phyloP scores from a whole-genome alignment of 1,140 invertebrate genomes.

The Drosophila cardini region DNA sequence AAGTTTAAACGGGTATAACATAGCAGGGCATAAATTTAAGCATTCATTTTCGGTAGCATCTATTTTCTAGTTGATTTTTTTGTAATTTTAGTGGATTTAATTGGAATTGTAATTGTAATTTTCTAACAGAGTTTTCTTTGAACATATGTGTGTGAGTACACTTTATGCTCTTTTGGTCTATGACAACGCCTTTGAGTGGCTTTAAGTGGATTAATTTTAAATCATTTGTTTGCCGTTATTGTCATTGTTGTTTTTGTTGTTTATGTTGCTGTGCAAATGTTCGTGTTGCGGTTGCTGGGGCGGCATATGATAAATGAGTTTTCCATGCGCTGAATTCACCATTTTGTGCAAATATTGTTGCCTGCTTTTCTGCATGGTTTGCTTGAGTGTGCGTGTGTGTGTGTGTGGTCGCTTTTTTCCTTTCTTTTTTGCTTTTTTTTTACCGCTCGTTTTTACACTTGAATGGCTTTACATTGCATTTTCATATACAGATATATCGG shows the following conservation, averaged over 20 bases:
- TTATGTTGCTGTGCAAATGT: slow-evolving; percentile 42
- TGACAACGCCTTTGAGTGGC: slow-evolving; percentile 60
- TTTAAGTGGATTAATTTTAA: slow-evolving; percentile 77
- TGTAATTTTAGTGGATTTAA: slow-evolving; percentile 14
- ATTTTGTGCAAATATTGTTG: slow-evolving; percentile 47
- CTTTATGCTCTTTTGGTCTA: slow-evolving; percentile 38
- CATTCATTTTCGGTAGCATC: too few species aligned
- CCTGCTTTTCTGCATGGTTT: slow-evolving; percentile 37
- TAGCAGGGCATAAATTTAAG: too few species aligned
- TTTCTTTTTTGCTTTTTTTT: slow-evolving; percentile 12
- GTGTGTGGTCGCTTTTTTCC: not conserved
- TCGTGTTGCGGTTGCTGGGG: slow-evolving; percentile 38
- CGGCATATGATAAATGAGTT: slow-evolving; percentile 71
- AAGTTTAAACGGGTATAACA: not conserved
- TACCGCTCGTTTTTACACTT: slow-evolving; percentile 56
- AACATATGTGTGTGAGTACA: slow-evolving; percentile 15
- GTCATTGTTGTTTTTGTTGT: slow-evolving; percentile 23
- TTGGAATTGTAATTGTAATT: slow-evolving; percentile 4
- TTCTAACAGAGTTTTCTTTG: not conserved
- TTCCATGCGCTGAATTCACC: slow-evolving; percentile 60
- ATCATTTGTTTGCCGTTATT: slow-evolving; percentile 69
- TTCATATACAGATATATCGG: slow-evolving; percentile 4
- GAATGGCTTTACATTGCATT: slow-evolving; percentile 62
- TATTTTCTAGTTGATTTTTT: not conserved
- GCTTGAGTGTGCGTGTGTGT: not conserved